Conservation (phyloP, 2,113 vertebrate species). For the Chitala chitala region DNA sequence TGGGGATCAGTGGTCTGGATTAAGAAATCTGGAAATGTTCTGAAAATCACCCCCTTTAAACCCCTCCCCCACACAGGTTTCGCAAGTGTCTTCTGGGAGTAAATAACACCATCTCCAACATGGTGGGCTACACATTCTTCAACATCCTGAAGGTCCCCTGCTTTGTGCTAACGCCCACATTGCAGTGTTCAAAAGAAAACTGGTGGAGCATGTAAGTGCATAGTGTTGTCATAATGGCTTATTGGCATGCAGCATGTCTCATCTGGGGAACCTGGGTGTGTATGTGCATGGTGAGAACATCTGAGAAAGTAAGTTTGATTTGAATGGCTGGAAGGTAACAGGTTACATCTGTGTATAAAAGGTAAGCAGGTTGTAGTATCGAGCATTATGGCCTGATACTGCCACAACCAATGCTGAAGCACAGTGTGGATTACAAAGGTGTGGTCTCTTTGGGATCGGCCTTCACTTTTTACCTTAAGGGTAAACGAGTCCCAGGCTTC, state of each 20-base stretch:
- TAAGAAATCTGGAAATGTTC: neutral
- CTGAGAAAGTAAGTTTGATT: neutral
- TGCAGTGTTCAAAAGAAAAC: slow-evolving; percentile 62
- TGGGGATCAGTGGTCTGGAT: no score
- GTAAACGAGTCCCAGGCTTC: neutral
- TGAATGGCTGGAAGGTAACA: neutral
- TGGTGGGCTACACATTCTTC: slow-evolving; percentile 78
- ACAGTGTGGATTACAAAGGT: neutral
- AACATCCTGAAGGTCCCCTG: slow-evolving; percentile 76
- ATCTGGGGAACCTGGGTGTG: neutral
- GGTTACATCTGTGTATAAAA: neutral
- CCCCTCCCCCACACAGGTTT: slow-evolving; percentile 60
- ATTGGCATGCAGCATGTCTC: neutral
- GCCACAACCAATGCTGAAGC: neutral
- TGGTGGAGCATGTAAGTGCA: slow-evolving; percentile 64
- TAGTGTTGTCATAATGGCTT: neutral
- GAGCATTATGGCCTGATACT: neutral
- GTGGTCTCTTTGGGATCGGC: neutral
- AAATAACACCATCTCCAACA: slow-evolving; percentile 61
- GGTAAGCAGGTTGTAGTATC: neutral
- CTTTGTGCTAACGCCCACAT: slow-evolving; percentile 67
- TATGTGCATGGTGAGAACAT: neutral
- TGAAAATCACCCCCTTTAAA: neutral
- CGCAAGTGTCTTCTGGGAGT: slow-evolving; percentile 63
- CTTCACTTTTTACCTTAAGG: neutral